Evolutionary conservation across 2,797 vertebrate genomes (phyloP).

Genomic region (Cossypha niveicapilla): DNA sequence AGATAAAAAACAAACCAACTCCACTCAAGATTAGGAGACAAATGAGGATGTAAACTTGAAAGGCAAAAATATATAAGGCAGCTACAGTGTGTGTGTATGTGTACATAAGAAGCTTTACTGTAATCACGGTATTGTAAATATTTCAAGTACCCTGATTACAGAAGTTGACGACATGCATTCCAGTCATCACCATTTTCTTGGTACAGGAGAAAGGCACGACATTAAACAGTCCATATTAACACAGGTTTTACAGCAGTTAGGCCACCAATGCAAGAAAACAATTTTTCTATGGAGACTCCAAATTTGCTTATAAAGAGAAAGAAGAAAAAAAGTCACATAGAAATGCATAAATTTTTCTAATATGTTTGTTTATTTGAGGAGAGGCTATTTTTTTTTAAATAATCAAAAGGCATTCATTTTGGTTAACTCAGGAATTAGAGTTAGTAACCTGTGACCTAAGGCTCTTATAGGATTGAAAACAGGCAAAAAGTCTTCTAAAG

Average conservation of each 20-base stretch:
- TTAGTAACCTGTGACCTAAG: neutral
- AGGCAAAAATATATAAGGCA: neutral
- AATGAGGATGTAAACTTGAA: neutral
- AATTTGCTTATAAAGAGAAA: neutral
- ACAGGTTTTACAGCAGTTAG: neutral
- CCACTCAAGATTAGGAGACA: neutral
- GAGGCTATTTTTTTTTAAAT: neutral
- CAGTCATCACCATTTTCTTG: constrained; percentile 22
- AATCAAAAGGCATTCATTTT: neutral
- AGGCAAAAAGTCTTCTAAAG: neutral
- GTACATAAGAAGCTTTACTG: neutral
- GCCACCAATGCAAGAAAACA: neutral
- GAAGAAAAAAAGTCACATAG: neutral
- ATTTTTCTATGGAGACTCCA: neutral
- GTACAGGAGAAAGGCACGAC: neutral
- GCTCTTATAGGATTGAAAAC: neutral
- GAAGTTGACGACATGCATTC: constrained; percentile 26
- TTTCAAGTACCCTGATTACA: constrained; percentile 48
- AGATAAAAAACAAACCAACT: neutral
- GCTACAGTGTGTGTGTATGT: neutral
- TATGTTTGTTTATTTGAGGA: neutral
- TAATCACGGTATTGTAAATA: constrained; percentile 25
- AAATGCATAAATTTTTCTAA: neutral
- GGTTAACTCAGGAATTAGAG: neutral
- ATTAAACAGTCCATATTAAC: neutral